phyloP scores from a whole-genome alignment of 2,888 invertebrate genomes.

The Polyploca ridens region DNA sequence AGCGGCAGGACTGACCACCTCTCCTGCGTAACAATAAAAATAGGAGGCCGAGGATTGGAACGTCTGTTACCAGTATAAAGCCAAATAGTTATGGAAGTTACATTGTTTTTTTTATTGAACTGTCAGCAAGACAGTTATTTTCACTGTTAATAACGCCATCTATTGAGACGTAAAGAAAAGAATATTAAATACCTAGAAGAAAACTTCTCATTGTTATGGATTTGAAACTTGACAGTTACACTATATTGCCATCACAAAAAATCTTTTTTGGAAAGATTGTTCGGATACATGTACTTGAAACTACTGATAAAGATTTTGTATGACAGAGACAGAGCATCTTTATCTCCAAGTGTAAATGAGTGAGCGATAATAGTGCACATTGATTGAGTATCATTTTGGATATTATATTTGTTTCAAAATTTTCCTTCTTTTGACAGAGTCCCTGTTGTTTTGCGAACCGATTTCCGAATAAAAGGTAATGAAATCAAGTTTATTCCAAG shows the following conservation, averaged over 20 bases:
- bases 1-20: too few species aligned
- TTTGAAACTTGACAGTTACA: not conserved
- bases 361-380: not conserved
- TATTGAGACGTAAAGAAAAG: too few species aligned
- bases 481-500: conserved; percentile 44
- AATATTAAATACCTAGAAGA: too few species aligned
- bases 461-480: conserved; percentile 53
- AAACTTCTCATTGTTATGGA: not conserved
- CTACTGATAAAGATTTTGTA: not conserved
- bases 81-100: too few species aligned
- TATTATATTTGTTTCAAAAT: not conserved
- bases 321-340: not conserved
- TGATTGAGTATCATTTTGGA: not conserved
- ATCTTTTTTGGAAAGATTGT: not conserved
- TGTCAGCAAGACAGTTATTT: too few species aligned
- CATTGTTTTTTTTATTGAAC: too few species aligned
- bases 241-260: not conserved
- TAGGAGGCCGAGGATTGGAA: too few species aligned
- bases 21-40: too few species aligned
- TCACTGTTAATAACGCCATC: too few species aligned
- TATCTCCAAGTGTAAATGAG: not conserved
- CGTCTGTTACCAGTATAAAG: too few species aligned
- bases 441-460: conserved; percentile 3
- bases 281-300: conserved; percentile 8
- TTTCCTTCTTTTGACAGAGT: conserved; percentile 26